phyloP scores from a whole-genome alignment of 2,113 vertebrate genomes.

The Epinephelus fuscoguttatus region DNA sequence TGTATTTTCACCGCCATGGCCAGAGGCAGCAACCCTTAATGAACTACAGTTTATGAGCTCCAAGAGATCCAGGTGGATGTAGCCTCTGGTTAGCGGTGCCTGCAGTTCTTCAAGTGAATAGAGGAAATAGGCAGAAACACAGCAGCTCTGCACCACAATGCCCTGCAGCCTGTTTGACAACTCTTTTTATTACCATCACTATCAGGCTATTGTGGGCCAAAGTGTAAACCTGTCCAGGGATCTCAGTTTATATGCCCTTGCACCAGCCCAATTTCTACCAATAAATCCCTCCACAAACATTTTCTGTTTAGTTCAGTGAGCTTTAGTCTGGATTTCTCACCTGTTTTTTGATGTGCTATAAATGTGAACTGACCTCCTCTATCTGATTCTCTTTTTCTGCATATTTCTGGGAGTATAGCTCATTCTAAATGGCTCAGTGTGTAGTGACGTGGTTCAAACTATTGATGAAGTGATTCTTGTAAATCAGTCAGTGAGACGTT shows the following conservation, averaged over 20 bases:
- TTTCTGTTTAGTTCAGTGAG: not conserved
- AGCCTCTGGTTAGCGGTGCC: constrained; percentile 32
- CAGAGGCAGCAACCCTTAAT: constrained; percentile 30
- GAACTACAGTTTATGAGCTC: constrained; percentile 52
- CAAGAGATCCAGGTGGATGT: constrained; percentile 37
- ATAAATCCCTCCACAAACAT: not conserved
- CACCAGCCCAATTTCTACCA: not conserved
- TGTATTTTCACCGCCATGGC: not conserved
- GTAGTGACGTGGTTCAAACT: constrained; percentile 81
- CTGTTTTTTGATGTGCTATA: constrained; percentile 14
- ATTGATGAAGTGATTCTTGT: constrained; percentile 85
- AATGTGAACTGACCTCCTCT: constrained; percentile 61
- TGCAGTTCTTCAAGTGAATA: constrained; percentile 42
- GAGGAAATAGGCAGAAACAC: constrained; percentile 15
- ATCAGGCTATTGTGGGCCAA: constrained; percentile 31
- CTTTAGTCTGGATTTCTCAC: not conserved
- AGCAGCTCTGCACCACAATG: constrained; percentile 37
- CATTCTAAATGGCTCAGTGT: constrained; percentile 82
- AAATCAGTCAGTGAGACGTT: constrained; percentile 78
- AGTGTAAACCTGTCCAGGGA: constrained; percentile 41
- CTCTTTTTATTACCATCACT: constrained; percentile 54
- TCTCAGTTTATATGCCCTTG: constrained; percentile 2
- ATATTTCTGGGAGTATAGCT: constrained; percentile 76
- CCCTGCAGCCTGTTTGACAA: constrained; percentile 44
- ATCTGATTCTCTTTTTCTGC: constrained; percentile 65